Evolutionary conservation across 2,888 invertebrate genomes (phyloP).

Genomic region (Leptinotarsa rubiginosa): DNA sequence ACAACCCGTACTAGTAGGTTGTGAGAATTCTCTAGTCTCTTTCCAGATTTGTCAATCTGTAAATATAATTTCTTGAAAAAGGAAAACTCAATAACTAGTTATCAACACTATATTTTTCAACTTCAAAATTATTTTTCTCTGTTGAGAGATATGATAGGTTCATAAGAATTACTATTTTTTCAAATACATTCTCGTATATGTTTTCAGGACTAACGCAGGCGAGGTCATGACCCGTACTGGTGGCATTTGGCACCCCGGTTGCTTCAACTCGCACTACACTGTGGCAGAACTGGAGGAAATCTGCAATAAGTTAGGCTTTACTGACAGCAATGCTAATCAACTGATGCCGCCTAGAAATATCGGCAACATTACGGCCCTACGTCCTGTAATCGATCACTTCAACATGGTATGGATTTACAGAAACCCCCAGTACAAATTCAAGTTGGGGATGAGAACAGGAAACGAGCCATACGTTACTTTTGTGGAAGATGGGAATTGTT

Average conservation of each 20-base stretch:
- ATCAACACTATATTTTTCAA: too few species aligned
- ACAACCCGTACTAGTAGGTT: too few species aligned
- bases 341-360: conserved; percentile 45
- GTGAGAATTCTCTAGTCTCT: too few species aligned
- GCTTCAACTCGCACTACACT: conserved; percentile 71
- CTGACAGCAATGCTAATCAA: conserved; percentile 68
- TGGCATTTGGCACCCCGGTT: conserved; percentile 80
- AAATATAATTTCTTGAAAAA: too few species aligned
- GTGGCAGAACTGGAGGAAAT: conserved; percentile 71
- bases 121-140: too few species aligned
- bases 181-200: not conserved
- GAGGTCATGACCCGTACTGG: conserved; percentile 75
- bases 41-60: too few species aligned
- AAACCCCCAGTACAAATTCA: conserved; percentile 46
- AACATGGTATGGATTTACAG: conserved; percentile 57
- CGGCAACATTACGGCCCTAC: conserved; percentile 38
- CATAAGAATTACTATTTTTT: too few species aligned
- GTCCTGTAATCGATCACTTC: conserved; percentile 56
- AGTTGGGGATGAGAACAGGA: conserved; percentile 58
- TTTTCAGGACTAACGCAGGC: conserved; percentile 68
- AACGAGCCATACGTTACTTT: conserved; percentile 59
- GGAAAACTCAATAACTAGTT: too few species aligned
- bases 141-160: too few species aligned
- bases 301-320: conserved; percentile 74
- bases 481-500: conserved; percentile 56